Evolutionary conservation across 2,797 vertebrate genomes (phyloP), one percentile per base, ranked within the genome.

Genomic region (Salarias fasciatus): DNA sequence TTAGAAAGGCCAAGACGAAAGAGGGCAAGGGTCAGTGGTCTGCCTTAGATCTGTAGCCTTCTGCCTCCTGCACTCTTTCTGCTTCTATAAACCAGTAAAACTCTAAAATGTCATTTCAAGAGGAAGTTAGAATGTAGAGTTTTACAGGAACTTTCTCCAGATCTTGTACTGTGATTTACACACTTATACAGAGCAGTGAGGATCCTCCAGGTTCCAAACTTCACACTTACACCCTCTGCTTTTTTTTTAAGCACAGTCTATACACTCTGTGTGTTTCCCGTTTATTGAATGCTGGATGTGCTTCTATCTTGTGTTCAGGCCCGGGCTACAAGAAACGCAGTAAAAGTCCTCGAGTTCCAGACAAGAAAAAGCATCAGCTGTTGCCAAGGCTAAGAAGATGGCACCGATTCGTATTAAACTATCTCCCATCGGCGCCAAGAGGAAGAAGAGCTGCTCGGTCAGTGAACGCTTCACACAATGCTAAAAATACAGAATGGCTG

Each of bases 1-100:
- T 96, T 70, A 94, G 96, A 70, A 96, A 96, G 89, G 96, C 96
- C 84, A 98, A 97, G 93, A 97, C 96, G 85, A 98, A 97, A 94
- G 96, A 97, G 83, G 96, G 96, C 74, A 98, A 97, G 96, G 96
- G 96, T 98, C 68, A 89, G 93, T 52, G 8, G 8, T 40, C 11
- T 3, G 4, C 33, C 50, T 29, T 28, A 5, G n/a, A 12, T 13
- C 13, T 24, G 38, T 6, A 8, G 40, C 3, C 35, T 43, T 18
- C 1, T 4, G 12, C 9, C 4, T 31, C 5, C 11, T 41, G 4
- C 4, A 1, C 6, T 8, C 6, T 28, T 48, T 13, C 1, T 24
- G 10, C 12, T 33, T 38, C 12, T 33, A 12, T 24, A 10, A 24
- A 24, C 24, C 18, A 2, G 24, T 24, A 24, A 24, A 24, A 24